These are phyloP conservation scores for Scyliorhinus canicula DNA, from an alignment of 2,797 vertebrate genomes.

Conservation along the genomic window DNA sequence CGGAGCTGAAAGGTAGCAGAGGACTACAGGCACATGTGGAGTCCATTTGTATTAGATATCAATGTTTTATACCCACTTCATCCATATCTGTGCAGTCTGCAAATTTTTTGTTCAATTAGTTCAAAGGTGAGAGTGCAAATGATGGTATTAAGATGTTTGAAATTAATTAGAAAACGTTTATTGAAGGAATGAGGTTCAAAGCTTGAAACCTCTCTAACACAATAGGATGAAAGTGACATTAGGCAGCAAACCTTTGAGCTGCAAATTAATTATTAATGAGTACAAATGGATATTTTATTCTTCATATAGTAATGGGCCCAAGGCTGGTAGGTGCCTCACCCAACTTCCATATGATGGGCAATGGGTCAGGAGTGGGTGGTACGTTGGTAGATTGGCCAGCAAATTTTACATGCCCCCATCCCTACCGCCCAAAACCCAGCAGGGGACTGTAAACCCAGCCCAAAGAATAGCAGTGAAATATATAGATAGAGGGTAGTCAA, in stretches of 20 bases:
- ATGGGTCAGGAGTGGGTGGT: too few species aligned
- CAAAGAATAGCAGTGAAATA: too few species aligned
- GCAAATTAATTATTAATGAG: background rate
- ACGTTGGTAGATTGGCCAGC: too few species aligned
- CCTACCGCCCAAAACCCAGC: too few species aligned
- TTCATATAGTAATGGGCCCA: too few species aligned
- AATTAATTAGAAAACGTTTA: background rate
- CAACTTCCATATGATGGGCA: too few species aligned
- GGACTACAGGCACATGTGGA: background rate
- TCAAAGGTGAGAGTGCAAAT: background rate
- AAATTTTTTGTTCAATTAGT: background rate
- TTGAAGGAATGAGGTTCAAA: background rate
- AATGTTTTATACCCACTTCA: background rate
- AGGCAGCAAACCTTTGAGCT: background rate
- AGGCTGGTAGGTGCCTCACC: too few species aligned
- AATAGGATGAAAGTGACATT: background rate
- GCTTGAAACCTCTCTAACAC: too few species aligned
- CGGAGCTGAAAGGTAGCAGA: background rate
- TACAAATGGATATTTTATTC: background rate
- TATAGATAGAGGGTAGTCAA: too few species aligned
- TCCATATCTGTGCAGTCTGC: background rate
- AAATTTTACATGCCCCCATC: too few species aligned
- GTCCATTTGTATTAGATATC: background rate
- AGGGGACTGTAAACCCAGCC: too few species aligned
- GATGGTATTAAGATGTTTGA: background rate